Base-by-base conservation (phyloP, 2,113 vertebrate genomes). In the Synchiropus splendidus region DNA sequence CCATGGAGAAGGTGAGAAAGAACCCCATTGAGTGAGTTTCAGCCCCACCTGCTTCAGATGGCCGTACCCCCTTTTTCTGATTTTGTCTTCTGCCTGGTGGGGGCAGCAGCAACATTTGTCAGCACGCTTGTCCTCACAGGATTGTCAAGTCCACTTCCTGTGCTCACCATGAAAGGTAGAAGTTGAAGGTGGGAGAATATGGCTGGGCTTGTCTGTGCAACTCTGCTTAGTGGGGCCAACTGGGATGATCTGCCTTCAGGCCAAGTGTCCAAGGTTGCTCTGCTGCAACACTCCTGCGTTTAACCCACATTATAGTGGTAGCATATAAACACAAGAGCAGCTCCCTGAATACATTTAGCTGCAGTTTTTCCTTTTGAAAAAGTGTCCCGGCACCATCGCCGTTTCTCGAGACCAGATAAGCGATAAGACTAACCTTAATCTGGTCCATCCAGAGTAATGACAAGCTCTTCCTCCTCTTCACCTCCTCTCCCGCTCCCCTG, bases 401-500 rank as follows among this genome's bases (percentile, higher is more conserved):
- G 51, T 46, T 35, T 63, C 55, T 56, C 57, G 39, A 48, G 51
- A 68, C 70, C n/a, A n/a, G n/a, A n/a, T n/a, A n/a, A n/a, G 78
- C 43, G 38, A 62, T 69, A 49, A 45, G 52, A 36, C 53, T 61
- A 67, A 60, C 73, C 72, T 63, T 72, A 61, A 67, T 54, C 55
- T 48, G 58, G 40, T 33, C 41, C 42, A 38, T 58, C 43, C 43
- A 16, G 51, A 27, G 32, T 48, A 39, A 61, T 51, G 51, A 51
- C 48, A 48, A 37, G 16, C 61, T 60, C 55, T 45, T 63, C 59
- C 40, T 49, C 51, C 10, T 9, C 44, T 34, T 50, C 45, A 14
- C 17, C 10, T 32, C 15, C 42, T 46, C 54, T 57, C 12, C 16
- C 27, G 8, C 50, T 51, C 43, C 45, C 32, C 42, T 41, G 41